phyloP scores from a whole-genome alignment of 2,888 invertebrate genomes.

The Tyria jacobaeae region DNA sequence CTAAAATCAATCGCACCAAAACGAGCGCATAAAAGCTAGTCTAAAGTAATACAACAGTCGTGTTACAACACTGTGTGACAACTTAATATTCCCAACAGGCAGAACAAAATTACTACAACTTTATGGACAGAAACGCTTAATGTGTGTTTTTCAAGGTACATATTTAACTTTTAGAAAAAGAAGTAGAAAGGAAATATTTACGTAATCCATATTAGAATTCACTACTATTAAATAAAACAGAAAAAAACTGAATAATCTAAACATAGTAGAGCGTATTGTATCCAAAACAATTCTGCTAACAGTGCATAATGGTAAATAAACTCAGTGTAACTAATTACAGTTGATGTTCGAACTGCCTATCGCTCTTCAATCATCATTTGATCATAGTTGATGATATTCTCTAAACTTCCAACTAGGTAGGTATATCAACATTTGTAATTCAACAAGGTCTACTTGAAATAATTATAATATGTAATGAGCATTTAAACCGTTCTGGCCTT shows the following conservation, averaged over 20 bases:
- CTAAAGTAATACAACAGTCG: not conserved
- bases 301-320: not conserved
- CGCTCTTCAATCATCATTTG: constrained; percentile 1
- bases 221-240: not conserved
- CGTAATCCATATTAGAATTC: constrained; percentile 3
- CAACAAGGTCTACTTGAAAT: no score
- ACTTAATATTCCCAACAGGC: not conserved
- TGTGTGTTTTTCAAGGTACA: not conserved
- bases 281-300: not conserved
- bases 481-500: no score
- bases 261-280: not conserved
- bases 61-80: not conserved
- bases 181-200: not conserved
- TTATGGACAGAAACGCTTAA: not conserved
- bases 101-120: no score
- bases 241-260: not conserved
- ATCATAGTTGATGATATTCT: not conserved
- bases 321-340: not conserved
- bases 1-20: no score
- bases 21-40: no score
- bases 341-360: not conserved
- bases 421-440: no score
- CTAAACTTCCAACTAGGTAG: no score
- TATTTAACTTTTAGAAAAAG: not conserved
- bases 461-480: no score